These are phyloP conservation scores for Bubo bubo DNA, from an alignment of 2,113 vertebrate genomes.

Conservation along the genomic window DNA sequence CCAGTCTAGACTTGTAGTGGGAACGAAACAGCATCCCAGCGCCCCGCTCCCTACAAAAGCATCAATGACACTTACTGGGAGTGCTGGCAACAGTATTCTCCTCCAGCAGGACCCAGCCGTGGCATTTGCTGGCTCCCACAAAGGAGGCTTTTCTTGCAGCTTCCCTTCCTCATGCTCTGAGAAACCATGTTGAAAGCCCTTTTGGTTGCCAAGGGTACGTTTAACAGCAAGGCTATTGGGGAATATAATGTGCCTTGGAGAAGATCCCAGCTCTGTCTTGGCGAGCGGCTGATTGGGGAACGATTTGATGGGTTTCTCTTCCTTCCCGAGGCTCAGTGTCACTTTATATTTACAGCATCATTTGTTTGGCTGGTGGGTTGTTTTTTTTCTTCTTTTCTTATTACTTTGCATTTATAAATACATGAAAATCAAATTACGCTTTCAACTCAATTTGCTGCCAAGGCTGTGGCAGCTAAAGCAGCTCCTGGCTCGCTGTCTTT, in stretches of 20 bases:
- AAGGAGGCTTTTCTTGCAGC: constrained; percentile 31
- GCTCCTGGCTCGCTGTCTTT: neutral
- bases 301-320: neutral
- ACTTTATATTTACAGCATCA: neutral
- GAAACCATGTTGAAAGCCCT: constrained; percentile 8
- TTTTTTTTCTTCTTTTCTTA: neutral
- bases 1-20: neutral
- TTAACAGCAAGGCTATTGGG: neutral
- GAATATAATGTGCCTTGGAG: constrained; percentile 44
- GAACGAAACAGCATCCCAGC: neutral
- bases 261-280: constrained; percentile 14
- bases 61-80: neutral
- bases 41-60: neutral
- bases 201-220: constrained; percentile 54
- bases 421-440: neutral
- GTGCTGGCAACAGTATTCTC: constrained; percentile 1
- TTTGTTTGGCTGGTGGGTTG: neutral
- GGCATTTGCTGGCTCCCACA: constrained; percentile 24
- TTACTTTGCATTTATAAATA: constrained; percentile 1
- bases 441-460: neutral
- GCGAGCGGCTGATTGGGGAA: neutral
- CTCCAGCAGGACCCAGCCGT: neutral
- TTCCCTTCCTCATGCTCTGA: neutral
- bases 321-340: neutral
- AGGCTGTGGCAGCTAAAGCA: neutral